Evolutionary conservation across 1,140 invertebrate genomes (phyloP).

Genomic region (Varroa destructor): DNA sequence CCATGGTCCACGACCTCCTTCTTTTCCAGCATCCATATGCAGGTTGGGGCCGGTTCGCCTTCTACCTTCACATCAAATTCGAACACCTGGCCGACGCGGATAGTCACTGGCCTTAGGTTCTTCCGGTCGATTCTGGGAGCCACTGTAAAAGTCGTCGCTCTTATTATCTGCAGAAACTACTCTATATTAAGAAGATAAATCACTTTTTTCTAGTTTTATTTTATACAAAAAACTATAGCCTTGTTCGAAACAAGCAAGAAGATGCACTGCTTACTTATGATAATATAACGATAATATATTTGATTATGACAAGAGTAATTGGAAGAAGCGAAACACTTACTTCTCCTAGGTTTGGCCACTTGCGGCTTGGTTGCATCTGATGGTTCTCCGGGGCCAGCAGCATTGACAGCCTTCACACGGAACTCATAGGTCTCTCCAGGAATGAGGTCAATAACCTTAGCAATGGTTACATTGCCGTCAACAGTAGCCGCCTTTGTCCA

Average conservation of each 20-base stretch:
- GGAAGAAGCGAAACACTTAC: slow-evolving; percentile 44
- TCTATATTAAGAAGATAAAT: slow-evolving; percentile 41
- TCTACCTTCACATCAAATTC: slow-evolving; percentile 39
- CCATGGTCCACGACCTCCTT: slow-evolving; percentile 33
- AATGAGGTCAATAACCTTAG: slow-evolving; percentile 69
- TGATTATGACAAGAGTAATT: background rate
- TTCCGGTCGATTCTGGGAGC: slow-evolving; percentile 88
- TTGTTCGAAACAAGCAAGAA: too few relatives aligned
- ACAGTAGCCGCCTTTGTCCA: slow-evolving; percentile 74
- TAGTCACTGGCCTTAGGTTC: slow-evolving; percentile 68
- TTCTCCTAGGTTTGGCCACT: slow-evolving; percentile 66
- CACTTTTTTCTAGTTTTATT: slow-evolving; percentile 39
- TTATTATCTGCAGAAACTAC: slow-evolving; percentile 40
- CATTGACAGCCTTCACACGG: slow-evolving; percentile 65
- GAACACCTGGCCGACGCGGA: slow-evolving; percentile 48
- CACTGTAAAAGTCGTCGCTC: slow-evolving; percentile 45
- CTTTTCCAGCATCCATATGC: slow-evolving; percentile 37
- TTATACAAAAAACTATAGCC: too few relatives aligned
- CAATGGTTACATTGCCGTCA: slow-evolving; percentile 53
- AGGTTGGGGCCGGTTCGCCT: slow-evolving; percentile 39
- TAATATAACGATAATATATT: background rate
- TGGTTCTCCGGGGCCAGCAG: slow-evolving; percentile 55
- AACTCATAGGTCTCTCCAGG: slow-evolving; percentile 94
- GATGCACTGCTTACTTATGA: too few relatives aligned
- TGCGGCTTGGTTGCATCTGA: slow-evolving; percentile 58